These are phyloP conservation scores for Ctenodactylus gundi DNA, from an alignment of 2,113 vertebrate species.

Conservation along the genomic window DNA sequence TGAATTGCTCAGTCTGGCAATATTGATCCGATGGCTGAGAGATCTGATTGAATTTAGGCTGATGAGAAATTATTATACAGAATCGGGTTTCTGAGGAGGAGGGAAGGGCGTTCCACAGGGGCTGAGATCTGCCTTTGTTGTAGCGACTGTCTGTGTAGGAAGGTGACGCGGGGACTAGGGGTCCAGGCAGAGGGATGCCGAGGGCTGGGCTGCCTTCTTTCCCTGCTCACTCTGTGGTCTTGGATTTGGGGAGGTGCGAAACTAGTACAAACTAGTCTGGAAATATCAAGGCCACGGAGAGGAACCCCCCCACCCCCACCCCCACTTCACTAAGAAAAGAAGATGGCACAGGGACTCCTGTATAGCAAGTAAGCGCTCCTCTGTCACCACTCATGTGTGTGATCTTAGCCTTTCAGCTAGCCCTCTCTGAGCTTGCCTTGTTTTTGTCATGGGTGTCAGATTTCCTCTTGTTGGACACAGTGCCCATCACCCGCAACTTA, in stretches of 20 bases:
- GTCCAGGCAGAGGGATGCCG: neutral
- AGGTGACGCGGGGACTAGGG: too few species aligned
- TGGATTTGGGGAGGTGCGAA: neutral
- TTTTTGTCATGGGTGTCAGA: neutral
- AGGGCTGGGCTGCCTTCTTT: neutral
- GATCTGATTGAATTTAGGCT: neutral
- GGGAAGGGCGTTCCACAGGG: neutral
- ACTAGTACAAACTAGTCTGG: too few species aligned
- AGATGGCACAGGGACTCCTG: neutral
- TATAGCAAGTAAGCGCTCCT: too few species aligned
- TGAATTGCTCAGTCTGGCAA: neutral
- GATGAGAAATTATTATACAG: neutral
- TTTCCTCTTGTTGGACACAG: too few species aligned
- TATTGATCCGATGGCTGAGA: neutral
- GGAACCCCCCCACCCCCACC: neutral
- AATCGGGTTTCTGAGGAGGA: neutral
- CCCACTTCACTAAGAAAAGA: neutral
- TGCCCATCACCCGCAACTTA: too few species aligned
- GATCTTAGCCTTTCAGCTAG: too few species aligned
- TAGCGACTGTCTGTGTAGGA: too few species aligned
- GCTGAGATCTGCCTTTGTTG: fast-evolving
- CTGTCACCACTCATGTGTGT: neutral
- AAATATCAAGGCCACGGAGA: fast-evolving
- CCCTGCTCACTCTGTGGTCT: neutral
- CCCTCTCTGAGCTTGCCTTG: neutral